Evolutionary conservation across 2,113 vertebrate species (phyloP), one percentile per base, ranked within the genome.

Genomic region (Hirundichthys speculiger): DNA sequence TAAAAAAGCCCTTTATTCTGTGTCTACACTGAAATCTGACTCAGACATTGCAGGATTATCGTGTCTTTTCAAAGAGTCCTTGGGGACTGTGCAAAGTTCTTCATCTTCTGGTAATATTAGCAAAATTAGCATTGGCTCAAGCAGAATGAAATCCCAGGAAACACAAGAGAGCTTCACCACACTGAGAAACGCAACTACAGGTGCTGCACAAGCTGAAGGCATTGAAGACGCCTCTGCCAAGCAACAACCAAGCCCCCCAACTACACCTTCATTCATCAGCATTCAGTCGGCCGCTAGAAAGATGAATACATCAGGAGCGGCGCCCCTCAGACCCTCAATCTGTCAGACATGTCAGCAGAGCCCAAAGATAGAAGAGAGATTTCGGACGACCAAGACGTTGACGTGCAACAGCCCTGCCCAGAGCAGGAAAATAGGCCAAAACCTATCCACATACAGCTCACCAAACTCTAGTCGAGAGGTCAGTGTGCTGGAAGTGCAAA

Each of bases 1-100:
- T 51, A 96, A 90, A 73, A 99, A 99, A 82, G 96, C 94, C 4
- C 94, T 99, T 46, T 96, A 85, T 80, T 97, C 96, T 0, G 94
- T 98, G 64, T 98, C 96, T 0, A 93, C 88, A 58, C 90, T 99
- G 40, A 96, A 96, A 77, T 95, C 96, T 2, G 96, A 98, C 42
- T 91, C 94, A 9, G 94, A 95, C 24, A 94, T 94, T 0, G 83
- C 82, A 34, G 92, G 92, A 12, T 90, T 94, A 48, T 95, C 95
- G 1, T 90, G 88, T 24, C 84, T 97, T 7, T 94, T 97, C 43
- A 94, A 92, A 69, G 95, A 96, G 80, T 95, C 96, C 11, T 84
- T 97, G 25, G 92, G 89, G 21, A 75, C 18, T 2, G 69, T 73
- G 4, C 89, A 92, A 69, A 89, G 64, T 59, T 64, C 80, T 0